phyloP scores from a whole-genome alignment of 2,888 invertebrate genomes.

The Lydus trimaculatus region DNA sequence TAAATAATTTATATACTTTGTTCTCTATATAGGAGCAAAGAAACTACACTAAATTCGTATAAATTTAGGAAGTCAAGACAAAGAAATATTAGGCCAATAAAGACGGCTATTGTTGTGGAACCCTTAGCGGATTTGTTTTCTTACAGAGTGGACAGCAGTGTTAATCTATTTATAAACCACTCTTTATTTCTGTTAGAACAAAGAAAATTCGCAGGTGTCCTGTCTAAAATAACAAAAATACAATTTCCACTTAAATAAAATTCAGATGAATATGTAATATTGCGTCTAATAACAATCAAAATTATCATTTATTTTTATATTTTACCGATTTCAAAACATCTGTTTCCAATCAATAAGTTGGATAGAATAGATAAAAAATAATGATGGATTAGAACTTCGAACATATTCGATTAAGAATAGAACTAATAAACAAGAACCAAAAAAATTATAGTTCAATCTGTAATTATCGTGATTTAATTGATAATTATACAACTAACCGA shows the following conservation, averaged over 20 bases:
- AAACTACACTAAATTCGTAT: slow-evolving; percentile 27
- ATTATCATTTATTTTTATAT: neutral
- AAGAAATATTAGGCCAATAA: slow-evolving; percentile 34
- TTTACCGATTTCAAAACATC: neutral
- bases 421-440: neutral
- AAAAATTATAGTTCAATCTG: neutral
- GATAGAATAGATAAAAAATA: neutral
- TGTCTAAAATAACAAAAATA: neutral
- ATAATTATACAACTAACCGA: neutral
- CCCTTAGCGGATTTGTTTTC: slow-evolving; percentile 30
- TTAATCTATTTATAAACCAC: slow-evolving; percentile 31
- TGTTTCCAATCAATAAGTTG: neutral
- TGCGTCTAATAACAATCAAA: neutral
- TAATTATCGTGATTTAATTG: neutral
- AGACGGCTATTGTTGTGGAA: slow-evolving; percentile 30
- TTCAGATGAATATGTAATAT: neutral
- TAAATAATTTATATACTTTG: slow-evolving; percentile 21
- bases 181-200: slow-evolving; percentile 20
- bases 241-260: neutral
- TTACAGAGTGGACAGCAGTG: slow-evolving; percentile 29
- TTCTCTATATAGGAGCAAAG: slow-evolving; percentile 13
- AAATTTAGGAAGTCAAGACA: slow-evolving; percentile 30
- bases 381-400: neutral
- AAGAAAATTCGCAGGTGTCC: neutral
- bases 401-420: neutral